Evolutionary conservation across 2,888 invertebrate genomes (phyloP).

Genomic region (Rhamphomyia laevipes): DNA sequence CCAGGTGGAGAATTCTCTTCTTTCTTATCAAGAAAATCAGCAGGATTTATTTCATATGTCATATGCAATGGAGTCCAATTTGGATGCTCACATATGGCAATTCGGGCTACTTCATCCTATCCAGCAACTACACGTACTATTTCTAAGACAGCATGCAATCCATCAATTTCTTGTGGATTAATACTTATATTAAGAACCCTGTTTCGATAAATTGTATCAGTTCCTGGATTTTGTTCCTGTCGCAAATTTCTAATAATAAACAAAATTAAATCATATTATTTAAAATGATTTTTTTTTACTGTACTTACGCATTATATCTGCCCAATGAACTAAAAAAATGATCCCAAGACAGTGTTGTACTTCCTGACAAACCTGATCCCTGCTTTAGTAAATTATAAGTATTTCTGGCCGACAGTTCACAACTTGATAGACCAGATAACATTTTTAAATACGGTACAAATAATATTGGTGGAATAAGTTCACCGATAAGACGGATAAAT

Average conservation of each 20-base stretch:
- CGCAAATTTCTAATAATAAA: constrained; percentile 51
- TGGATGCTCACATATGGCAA: constrained; percentile 75
- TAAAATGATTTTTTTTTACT: too few relatives aligned
- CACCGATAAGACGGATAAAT: too few relatives aligned
- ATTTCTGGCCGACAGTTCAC: too few relatives aligned
- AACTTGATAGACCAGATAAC: too few relatives aligned
- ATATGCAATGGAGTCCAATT: constrained; percentile 76
- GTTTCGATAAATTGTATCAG: constrained; percentile 52
- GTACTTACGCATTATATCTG: too few relatives aligned
- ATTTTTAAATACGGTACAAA: too few relatives aligned
- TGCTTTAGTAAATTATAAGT: too few relatives aligned
- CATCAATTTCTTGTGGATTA: constrained; percentile 71
- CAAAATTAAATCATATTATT: too few relatives aligned
- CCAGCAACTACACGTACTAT: constrained; percentile 68
- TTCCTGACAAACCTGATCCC: too few relatives aligned
- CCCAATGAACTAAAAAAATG: too few relatives aligned
- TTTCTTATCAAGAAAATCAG: constrained; percentile 56
- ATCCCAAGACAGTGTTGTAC: too few relatives aligned
- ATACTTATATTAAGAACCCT: constrained; percentile 48
- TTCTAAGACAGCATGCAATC: constrained; percentile 67
- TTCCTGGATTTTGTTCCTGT: constrained; percentile 52
- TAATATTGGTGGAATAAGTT: too few relatives aligned
- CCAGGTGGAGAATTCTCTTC: constrained; percentile 72
- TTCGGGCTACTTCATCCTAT: constrained; percentile 66
- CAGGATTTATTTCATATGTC: constrained; percentile 59